Evolutionary conservation across 37 sponge, comb jelly and placozoan species (phyloP).

Genomic region (Lycopodina hypogea): DNA sequence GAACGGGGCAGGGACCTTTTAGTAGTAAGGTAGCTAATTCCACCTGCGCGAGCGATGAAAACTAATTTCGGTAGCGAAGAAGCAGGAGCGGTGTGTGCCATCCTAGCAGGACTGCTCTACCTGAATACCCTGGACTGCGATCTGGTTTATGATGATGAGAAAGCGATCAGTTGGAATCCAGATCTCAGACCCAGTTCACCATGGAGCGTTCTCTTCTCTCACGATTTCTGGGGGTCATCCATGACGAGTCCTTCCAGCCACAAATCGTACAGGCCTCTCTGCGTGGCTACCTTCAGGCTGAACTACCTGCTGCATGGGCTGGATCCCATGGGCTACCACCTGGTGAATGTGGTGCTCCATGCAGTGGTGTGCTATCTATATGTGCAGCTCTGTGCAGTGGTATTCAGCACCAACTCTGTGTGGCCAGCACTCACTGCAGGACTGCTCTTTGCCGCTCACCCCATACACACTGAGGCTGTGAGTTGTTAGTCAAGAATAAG

Average conservation of each 20-base stretch:
- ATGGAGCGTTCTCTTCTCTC: conserved; percentile 57
- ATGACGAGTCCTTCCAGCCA: conserved; percentile 74
- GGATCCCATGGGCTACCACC: conserved; percentile 87
- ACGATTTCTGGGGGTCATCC: conserved; percentile 94
- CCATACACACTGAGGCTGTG: conserved; percentile 69
- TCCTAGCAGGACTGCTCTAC: conserved; percentile 54
- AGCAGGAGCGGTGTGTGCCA: conserved; percentile 17
- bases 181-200: conserved; percentile 75
- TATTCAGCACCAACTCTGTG: conserved; percentile 29
- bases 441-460: conserved; percentile 66
- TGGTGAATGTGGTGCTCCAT: conserved; percentile 86
- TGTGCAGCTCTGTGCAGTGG: conserved; percentile 49
- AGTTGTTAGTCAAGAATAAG: conserved; percentile 17
- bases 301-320: conserved; percentile 83
- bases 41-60: too few relatives aligned
- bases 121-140: conserved; percentile 69
- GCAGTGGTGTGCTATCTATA: conserved; percentile 75
- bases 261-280: conserved; percentile 93
- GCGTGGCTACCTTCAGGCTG: conserved; percentile 81
- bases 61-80: not conserved
- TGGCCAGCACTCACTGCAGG: conserved; percentile 72
- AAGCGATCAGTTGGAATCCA: conserved; percentile 73
- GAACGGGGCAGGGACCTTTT: too few relatives aligned
- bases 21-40: too few relatives aligned
- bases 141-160: conserved; percentile 82